phyloP scores from a whole-genome alignment of 2,888 invertebrate genomes.

The Rosalia funebris region DNA sequence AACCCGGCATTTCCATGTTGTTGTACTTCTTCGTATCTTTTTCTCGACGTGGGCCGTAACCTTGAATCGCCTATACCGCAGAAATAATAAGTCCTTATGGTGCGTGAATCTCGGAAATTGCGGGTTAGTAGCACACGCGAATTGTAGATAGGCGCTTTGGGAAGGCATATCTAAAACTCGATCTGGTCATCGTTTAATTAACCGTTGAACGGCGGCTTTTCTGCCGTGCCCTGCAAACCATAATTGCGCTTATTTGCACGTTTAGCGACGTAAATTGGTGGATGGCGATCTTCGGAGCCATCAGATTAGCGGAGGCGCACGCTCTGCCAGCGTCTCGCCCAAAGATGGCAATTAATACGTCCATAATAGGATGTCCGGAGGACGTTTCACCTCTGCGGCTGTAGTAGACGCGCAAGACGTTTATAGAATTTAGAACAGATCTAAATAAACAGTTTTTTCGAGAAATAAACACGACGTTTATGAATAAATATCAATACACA shows the following conservation, averaged over 20 bases:
- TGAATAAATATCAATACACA: too few species aligned
- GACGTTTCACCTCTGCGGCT: constrained; percentile 4
- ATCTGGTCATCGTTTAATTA: constrained; percentile 41
- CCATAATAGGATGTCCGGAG: constrained; percentile 13
- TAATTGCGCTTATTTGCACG: constrained; percentile 29
- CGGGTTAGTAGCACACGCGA: constrained; percentile 49
- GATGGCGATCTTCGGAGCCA: constrained; percentile 18
- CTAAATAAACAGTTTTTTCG: too few species aligned
- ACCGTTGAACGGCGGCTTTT: constrained; percentile 32
- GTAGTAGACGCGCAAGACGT: too few species aligned
- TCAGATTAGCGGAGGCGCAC: constrained; percentile 20
- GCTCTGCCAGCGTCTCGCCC: constrained; percentile 1
- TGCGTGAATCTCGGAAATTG: constrained; percentile 38
- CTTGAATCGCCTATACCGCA: constrained; percentile 21
- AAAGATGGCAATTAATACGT: constrained; percentile 22
- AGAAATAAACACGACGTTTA: too few species aligned
- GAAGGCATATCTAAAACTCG: constrained; percentile 37
- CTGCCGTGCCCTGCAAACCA: constrained; percentile 18
- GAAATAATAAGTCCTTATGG: constrained; percentile 24
- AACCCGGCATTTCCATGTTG: too few species aligned
- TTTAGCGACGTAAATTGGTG: constrained; percentile 24
- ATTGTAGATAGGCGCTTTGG: constrained; percentile 43
- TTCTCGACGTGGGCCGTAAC: not conserved
- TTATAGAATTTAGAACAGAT: too few species aligned
- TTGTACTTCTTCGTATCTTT: too few species aligned